Base-by-base conservation (phyloP, 2,797 vertebrate species). In the Amazona finschi region DNA sequence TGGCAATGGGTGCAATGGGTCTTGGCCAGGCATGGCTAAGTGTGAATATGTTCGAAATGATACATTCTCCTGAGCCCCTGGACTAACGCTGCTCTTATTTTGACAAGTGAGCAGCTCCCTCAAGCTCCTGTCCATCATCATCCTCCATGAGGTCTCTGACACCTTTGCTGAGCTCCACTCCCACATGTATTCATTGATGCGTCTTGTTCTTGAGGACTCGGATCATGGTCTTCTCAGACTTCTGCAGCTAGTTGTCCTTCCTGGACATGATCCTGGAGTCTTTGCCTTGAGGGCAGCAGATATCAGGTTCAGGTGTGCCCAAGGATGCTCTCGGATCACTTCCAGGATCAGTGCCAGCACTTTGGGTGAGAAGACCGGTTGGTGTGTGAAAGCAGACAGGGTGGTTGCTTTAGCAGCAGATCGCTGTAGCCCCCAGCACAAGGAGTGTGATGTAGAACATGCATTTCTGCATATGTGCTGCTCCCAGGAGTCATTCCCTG, bases 1-100 rank as follows among this genome's bases (percentile, higher is more conserved):
- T 2, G 8, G 72, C 0, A 0, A 27, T 58, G 24, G 50, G 7
- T 5, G 3, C 2, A 2, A 49, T 36, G 33, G 73, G 25, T 79
- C 47, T 66, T 55, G 36, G 22, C 31, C 28, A 66, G 11, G 36
- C 62, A 13, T 47, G 36, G 57, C 30, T 50, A 75, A n/a, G 19
- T 20, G 61, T 44, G 69, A 67, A 53, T 67, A 36, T 22, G 36
- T 72, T 90, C 46, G 25, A 36, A 22, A 17, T 67, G 43, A 43
- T 15, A 58, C 11, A 15, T 36, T 73, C 67, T 76, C 47, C 50
- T 27, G 25, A 82, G 33, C 18, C 46, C 28, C 27, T 24, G 38
- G 17, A 53, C 22, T 31, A 36, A 20, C 20, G 20, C 41, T 88
- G n/a, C 46, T 69, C 41, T 76, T 55, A 21, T 18, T 85, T 18